A percentile compares a stretch with the other conserved stretches of the same genome.
Evolutionary conservation across 1,140 invertebrate species (phyloP).

Genomic region (Homalodisca vitripennis): DNA sequence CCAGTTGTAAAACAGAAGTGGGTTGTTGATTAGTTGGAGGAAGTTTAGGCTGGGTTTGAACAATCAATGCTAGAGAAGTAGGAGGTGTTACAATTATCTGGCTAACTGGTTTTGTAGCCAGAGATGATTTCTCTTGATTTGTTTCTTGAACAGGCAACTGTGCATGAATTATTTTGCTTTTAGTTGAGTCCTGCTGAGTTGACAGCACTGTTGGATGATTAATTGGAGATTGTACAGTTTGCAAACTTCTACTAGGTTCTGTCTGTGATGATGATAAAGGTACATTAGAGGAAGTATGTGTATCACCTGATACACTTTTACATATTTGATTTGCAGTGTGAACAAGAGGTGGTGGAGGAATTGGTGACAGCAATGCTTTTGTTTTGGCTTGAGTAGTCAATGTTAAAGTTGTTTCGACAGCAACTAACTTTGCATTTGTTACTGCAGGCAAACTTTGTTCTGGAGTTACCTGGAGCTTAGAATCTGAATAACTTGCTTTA

Average conservation of each 20-base stretch:
- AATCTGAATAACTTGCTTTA: not conserved
- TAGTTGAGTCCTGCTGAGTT: not conserved
- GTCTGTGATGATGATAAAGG: not conserved
- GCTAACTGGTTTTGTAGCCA: not conserved
- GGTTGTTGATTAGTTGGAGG: not conserved
- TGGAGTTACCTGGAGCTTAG: not conserved
- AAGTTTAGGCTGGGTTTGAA: constrained; percentile 1
- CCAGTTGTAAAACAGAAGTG: not conserved
- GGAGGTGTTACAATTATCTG: constrained; percentile 13
- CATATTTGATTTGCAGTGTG: not conserved
- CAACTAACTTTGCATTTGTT: not conserved
- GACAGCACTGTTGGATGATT: not conserved
- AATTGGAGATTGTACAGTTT: not conserved
- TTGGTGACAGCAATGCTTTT: not conserved
- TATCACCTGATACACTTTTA: not conserved
- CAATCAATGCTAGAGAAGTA: constrained; percentile 8
- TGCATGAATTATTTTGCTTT: not conserved
- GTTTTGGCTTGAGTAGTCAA: not conserved
- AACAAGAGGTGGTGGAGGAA: constrained; percentile 18
- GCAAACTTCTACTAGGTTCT: not conserved
- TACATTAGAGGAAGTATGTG: not conserved
- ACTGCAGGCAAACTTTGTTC: not conserved
- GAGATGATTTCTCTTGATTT: not conserved
- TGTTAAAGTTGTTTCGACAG: not conserved
- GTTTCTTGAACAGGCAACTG: not conserved